A percentile compares a stretch with the other conserved stretches of the same genome.
Evolutionary conservation across 92 coral and sea anemone species (phyloP).

Genomic region (Pocillopora meandrina): DNA sequence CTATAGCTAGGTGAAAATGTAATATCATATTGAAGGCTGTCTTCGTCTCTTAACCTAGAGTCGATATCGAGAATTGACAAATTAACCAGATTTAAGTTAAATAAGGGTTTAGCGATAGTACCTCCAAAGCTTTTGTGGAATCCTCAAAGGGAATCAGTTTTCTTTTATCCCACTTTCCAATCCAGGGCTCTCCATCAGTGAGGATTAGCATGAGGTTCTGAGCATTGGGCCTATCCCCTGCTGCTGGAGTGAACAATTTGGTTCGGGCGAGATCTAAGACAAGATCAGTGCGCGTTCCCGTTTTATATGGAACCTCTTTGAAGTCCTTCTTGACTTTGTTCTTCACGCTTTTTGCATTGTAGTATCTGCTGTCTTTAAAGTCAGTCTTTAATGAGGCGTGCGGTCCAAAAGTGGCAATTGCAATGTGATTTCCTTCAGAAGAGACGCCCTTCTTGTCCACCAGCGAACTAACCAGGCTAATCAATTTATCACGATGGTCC

Average conservation of each 20-base stretch:
- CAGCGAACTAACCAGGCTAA: not conserved
- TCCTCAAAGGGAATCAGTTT: not conserved
- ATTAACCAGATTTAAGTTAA: not conserved
- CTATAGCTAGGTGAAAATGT: too few species aligned
- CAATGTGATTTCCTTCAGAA: not conserved
- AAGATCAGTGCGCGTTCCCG: conserved; percentile 15
- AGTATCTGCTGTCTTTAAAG: not conserved
- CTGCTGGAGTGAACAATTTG: not conserved
- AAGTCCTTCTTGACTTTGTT: not conserved
- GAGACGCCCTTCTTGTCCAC: not conserved
- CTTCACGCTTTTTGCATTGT: not conserved
- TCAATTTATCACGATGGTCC: not conserved
- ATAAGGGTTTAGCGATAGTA: not conserved
- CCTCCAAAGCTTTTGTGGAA: not conserved
- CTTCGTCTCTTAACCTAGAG: too few species aligned
- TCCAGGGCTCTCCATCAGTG: not conserved
- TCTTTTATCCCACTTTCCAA: not conserved
- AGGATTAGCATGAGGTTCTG: not conserved
- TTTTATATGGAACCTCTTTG: not conserved
- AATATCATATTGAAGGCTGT: too few species aligned
- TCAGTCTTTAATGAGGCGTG: not conserved
- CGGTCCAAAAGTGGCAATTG: not conserved
- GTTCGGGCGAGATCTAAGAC: not conserved
- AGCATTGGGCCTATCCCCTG: not conserved
- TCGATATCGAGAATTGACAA: not conserved